Base-by-base conservation (phyloP, 2,113 vertebrate species). In the Neoarius graeffei region DNA sequence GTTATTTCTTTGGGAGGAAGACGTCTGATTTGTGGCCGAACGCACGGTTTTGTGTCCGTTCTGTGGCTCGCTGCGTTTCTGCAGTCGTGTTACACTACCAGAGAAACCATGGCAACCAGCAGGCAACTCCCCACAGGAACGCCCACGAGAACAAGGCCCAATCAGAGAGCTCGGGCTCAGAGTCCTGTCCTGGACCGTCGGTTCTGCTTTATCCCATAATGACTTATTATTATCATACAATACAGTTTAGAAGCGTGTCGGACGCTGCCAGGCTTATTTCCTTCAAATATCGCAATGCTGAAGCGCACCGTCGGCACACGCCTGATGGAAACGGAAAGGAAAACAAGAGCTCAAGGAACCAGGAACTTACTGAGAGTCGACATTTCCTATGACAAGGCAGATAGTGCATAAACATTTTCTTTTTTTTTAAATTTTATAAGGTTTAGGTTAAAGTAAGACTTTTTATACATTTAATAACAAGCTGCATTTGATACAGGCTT, bases 401-500 rank as follows among this genome's bases (percentile, higher is more conserved):
- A 97, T 94, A 95, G 96, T 96, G 97, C 95, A 98, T 97, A 98
- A 97, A 96, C 97, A 94, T 90, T 93, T 92, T 87, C 94, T 89
- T 92, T 94, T 93, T 93, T 91, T 13, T 25, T 54, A 42, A 56
- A 13, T 62, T 81, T 48, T 80, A 52, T 30, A 59, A 93, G 30
- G 60, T 89, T 56, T 62, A 11, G 30, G 64, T 73, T 42, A 42
- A 42, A 42, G 3, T 42, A n/a, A 64, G 62, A 1, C 81, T 74
- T 52, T 76, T 76, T 11, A 95, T 91, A 97, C 97, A 94, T 94
- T 94, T 98, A 94, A 96, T 96, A 95, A 96, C 96, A 97, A 97
- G 94, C 94, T 95, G 94, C 96, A 97, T 99, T 98, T 97, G 97
- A 99, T 97, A 99, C 97, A 97, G 97, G 96, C 94, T 91, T 92